Evolutionary conservation across 2,888 invertebrate genomes (phyloP).

Genomic region (Oscheius sp.): DNA sequence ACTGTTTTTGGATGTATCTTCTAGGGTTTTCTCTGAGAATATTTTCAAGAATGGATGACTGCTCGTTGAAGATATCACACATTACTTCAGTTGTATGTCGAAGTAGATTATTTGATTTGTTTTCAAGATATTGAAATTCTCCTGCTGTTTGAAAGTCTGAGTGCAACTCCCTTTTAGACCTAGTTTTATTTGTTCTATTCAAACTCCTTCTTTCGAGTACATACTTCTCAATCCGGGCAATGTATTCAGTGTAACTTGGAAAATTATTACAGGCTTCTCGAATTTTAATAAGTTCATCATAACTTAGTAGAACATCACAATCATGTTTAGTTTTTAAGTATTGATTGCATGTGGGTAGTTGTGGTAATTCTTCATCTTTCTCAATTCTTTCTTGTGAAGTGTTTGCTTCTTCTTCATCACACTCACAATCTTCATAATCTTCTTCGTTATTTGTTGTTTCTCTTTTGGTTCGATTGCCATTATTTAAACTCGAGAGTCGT

Average conservation of each 20-base stretch:
- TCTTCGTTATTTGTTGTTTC: background rate
- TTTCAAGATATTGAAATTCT: constrained; percentile 47
- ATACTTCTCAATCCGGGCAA: constrained; percentile 16
- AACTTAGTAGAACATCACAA: constrained; percentile 31
- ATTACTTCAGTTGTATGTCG: too few species aligned
- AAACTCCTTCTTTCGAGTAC: constrained; percentile 9
- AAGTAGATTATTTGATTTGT: too few species aligned
- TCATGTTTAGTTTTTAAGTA: constrained; percentile 30
- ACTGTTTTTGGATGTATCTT: too few species aligned
- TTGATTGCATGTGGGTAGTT: constrained; percentile 31
- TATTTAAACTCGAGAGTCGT: background rate
- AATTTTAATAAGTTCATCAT: constrained; percentile 17
- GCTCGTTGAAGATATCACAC: constrained; percentile 31
- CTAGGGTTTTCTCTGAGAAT: too few species aligned
- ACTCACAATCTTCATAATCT: too few species aligned
- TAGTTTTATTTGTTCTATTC: background rate
- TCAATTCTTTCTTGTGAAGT: too few species aligned
- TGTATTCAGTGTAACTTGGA: constrained; percentile 31
- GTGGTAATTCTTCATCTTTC: constrained; percentile 14
- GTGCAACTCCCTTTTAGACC: constrained; percentile 35
- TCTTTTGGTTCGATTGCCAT: background rate
- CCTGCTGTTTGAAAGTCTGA: constrained; percentile 46
- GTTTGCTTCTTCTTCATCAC: too few species aligned
- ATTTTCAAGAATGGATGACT: constrained; percentile 12
- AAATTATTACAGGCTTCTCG: constrained; percentile 18